Evolutionary conservation across 2,113 vertebrate genomes (phyloP).

Genomic region (Grallaria varia): DNA sequence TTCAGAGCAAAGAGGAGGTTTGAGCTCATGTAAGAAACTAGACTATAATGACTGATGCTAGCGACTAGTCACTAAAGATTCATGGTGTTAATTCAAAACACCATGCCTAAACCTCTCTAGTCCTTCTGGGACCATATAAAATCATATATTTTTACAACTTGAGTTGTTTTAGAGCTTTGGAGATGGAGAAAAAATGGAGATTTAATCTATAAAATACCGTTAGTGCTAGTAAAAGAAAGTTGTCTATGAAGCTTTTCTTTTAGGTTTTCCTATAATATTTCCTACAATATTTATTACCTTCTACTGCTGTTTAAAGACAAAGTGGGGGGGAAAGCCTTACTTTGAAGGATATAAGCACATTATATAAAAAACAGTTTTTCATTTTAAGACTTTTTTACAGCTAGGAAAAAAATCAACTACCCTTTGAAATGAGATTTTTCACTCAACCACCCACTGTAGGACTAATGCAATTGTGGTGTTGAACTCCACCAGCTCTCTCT

Average conservation of each 20-base stretch:
- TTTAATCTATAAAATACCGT: not conserved
- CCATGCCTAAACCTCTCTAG: not conserved
- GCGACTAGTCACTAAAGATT: not conserved
- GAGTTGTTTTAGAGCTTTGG: conserved; percentile 5
- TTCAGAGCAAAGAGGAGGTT: not conserved
- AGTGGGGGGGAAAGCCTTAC: not conserved
- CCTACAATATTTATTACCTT: conserved; percentile 40
- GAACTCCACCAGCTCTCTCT: not conserved
- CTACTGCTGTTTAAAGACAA: conserved; percentile 3
- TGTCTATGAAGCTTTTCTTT: conserved; percentile 19
- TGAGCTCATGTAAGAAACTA: not conserved
- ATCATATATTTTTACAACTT: conserved; percentile 17
- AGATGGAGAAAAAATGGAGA: conserved; percentile 29
- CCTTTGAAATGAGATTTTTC: conserved; percentile 45
- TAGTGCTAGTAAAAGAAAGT: not conserved
- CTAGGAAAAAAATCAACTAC: not conserved
- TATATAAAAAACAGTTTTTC: not conserved
- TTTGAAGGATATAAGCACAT: not conserved
- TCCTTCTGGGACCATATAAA: not conserved
- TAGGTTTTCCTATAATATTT: conserved; percentile 3
- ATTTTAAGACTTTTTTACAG: conserved; percentile 26
- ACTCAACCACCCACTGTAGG: not conserved
- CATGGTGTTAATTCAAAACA: conserved; percentile 29
- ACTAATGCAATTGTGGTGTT: not conserved
- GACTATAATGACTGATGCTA: not conserved